These are phyloP conservation scores for Silurus glanis DNA, from an alignment of 2,113 vertebrate genomes.

Conservation along the genomic window DNA sequence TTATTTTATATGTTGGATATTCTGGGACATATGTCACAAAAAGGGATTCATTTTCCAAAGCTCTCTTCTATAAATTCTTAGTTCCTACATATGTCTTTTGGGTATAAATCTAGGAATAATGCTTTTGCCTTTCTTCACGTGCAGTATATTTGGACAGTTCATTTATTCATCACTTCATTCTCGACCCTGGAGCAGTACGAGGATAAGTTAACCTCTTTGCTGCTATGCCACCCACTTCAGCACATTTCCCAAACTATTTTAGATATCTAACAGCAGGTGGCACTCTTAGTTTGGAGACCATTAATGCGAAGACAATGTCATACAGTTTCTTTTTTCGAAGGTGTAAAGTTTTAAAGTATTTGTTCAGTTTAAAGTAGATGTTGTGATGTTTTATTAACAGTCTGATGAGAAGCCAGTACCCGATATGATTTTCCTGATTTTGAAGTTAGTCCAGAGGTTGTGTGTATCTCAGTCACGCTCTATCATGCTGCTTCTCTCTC, in stretches of 20 bases:
- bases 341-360: not conserved
- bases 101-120: not conserved
- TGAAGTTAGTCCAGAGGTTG: not conserved
- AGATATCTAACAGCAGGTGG: constrained; percentile 22
- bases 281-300: not conserved
- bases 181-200: not conserved
- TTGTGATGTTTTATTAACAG: too few species aligned
- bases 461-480: constrained; percentile 10
- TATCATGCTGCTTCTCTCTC: constrained; percentile 52
- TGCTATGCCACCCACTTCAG: too few species aligned
- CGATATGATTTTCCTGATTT: not conserved
- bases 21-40: not conserved
- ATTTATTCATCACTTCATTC: not conserved
- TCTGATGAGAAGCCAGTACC: not conserved
- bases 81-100: not conserved
- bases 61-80: not conserved
- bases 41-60: not conserved
- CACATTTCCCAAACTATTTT: not conserved
- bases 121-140: not conserved
- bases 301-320: not conserved
- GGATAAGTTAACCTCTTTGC: not conserved
- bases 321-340: not conserved
- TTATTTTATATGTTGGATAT: not conserved
- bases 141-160: too few species aligned
- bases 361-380: not conserved